Base-by-base conservation (phyloP, 2,113 vertebrate species). In the Toxotes jaculatrix region DNA sequence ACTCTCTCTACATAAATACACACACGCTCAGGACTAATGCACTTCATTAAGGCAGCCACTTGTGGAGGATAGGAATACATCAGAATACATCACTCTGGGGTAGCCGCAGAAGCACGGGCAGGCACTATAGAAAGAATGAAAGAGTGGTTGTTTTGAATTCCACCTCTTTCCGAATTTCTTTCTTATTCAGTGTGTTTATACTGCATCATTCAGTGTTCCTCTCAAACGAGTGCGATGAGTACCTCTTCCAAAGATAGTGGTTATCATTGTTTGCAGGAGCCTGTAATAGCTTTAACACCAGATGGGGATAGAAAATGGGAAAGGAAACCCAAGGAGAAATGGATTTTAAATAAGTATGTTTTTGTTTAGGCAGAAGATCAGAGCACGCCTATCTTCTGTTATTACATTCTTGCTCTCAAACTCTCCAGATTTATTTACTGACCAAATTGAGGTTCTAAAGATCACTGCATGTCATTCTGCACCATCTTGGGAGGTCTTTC, bases 401-500 rank as follows among this genome's bases (percentile, higher is more conserved):
- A 47, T 74, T 67, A 82, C 69, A 65, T 62, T 64, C 62, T 63
- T 42, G 31, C 47, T 49, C 34, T 23, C 4, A 4, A 65, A 81
- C 64, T 57, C 61, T 57, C 12, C 17, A 21, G 59, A 74, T 90
- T 88, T 86, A 88, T 89, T 89, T 88, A 62, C 77, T 21, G 61
- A 81, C 62, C 42, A 87, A 76, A 75, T 23, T 82, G 59, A 65
- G 49, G 77, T 74, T 66, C 62, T 21, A 40, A 57, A 73, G 77
- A 87, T 79, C 64, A 14, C 10, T 4, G 11, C 14, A n/a, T 31
- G 57, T 68, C 73, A 38, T 23, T 47, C 51, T 12, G 55, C 64
- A 23, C 42, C 74, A 75, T 84, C 85, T 77, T 89, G 91, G 86
- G 87, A 89, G 88, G 90, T 91, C 84, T 74, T 12, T 34, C 21